phyloP scores from a whole-genome alignment of 2,113 vertebrate species.

The Coryphaenoides rupestris region DNA sequence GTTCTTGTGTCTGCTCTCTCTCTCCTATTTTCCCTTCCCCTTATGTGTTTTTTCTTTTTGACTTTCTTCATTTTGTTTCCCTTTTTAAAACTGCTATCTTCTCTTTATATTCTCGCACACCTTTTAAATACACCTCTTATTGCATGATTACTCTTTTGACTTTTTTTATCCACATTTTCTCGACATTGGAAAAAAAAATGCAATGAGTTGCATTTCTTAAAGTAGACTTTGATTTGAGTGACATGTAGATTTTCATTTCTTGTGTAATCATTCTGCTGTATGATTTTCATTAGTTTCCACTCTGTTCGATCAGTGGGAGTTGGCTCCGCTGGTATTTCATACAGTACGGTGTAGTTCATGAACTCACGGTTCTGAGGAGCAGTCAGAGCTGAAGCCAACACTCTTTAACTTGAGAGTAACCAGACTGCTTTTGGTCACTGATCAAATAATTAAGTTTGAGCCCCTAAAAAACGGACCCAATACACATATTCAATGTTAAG shows the following conservation, averaged over 20 bases:
- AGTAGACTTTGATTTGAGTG: conserved; percentile 73
- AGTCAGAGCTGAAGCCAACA: conserved; percentile 39
- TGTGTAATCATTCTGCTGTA: conserved; percentile 72
- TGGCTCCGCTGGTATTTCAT: conserved; percentile 59
- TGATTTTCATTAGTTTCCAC: conserved; percentile 67
- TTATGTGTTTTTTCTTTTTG: conserved; percentile 39
- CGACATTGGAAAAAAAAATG: conserved; percentile 57
- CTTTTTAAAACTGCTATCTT: conserved; percentile 25
- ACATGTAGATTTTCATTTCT: conserved; percentile 72
- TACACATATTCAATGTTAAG: conserved; percentile 33
- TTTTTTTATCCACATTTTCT: conserved; percentile 62
- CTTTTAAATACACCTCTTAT: conserved; percentile 27
- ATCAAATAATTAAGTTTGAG: conserved; percentile 1
- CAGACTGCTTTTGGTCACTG: background rate
- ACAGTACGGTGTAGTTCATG: conserved; percentile 57
- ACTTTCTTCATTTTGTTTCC: conserved; percentile 43
- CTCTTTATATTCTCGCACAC: conserved; percentile 29
- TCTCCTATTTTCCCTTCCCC: conserved; percentile 47
- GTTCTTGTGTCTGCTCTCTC: conserved; percentile 61
- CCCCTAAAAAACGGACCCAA: background rate
- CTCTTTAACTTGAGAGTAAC: conserved; percentile 16
- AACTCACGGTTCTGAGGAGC: conserved; percentile 47
- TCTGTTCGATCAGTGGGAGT: conserved; percentile 54
- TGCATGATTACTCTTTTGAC: conserved; percentile 63
- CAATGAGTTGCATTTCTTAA: conserved; percentile 70